Conservation (phyloP, 2,888 invertebrate genomes). For the Apocheima hispidaria region DNA sequence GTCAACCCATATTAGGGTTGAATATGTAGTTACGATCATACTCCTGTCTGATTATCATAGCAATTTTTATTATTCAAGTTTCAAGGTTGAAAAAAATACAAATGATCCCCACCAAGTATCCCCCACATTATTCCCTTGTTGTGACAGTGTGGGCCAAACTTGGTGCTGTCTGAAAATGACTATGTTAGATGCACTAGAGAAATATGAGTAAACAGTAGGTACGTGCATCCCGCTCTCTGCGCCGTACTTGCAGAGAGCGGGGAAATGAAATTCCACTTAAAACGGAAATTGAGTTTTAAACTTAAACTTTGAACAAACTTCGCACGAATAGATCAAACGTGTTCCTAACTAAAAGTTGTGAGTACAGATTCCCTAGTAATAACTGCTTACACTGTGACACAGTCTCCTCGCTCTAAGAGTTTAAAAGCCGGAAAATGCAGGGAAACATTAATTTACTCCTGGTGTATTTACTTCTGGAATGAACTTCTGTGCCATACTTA, state of each 20-base stretch:
- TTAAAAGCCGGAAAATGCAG: constrained; percentile 7
- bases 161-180: no score
- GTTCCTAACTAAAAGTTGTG: background rate
- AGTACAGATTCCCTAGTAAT: constrained; percentile 5
- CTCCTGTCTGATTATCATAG: no score
- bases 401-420: background rate
- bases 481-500: constrained; percentile 15
- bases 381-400: constrained; percentile 12
- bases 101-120: no score
- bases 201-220: no score
- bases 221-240: no score
- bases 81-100: no score
- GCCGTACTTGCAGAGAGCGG: background rate
- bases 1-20: no score
- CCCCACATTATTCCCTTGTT: no score
- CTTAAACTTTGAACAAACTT: background rate
- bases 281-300: background rate
- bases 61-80: no score
- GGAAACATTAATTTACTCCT: constrained; percentile 19
- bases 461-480: constrained; percentile 9
- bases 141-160: no score
- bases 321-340: background rate
- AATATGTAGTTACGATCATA: no score
- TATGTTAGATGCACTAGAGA: no score
- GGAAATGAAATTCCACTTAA: background rate